Conservation (phyloP, 1,140 invertebrate species). For the Bombus sylvicola region DNA sequence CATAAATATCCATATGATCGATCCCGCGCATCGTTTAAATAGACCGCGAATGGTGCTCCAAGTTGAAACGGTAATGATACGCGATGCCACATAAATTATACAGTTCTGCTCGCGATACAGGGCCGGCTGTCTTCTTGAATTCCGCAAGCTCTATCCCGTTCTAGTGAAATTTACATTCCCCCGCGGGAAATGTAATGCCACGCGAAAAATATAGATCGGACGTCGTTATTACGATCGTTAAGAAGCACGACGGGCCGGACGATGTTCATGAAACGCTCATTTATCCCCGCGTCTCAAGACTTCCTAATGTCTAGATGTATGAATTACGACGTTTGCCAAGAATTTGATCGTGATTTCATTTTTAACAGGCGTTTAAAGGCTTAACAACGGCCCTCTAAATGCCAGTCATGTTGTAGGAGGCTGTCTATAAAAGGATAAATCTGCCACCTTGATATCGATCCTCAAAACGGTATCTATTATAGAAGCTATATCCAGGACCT, state of each 20-base stretch:
- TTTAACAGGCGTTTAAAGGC: background rate
- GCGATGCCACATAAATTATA: constrained; percentile 31
- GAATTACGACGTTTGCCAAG: background rate
- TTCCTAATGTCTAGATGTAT: background rate
- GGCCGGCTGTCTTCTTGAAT: constrained; percentile 16
- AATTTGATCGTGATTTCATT: background rate
- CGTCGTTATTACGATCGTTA: constrained; percentile 39
- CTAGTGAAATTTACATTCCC: constrained; percentile 26
- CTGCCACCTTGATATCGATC: background rate
- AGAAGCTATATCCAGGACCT: too few relatives aligned
- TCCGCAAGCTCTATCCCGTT: background rate
- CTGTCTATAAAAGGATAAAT: background rate
- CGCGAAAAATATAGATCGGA: constrained; percentile 21
- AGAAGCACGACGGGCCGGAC: background rate
- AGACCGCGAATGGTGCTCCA: constrained; percentile 12
- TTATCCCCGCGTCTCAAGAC: background rate
- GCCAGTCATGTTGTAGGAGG: too few relatives aligned
- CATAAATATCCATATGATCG: constrained; percentile 14
- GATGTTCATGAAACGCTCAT: background rate
- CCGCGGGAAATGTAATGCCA: background rate
- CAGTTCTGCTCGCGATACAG: background rate
- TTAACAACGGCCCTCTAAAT: background rate
- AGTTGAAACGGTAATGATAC: constrained; percentile 39
- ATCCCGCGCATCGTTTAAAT: constrained; percentile 17
- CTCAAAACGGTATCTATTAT: background rate